Evolutionary conservation across 2,888 invertebrate species (phyloP).

Genomic region (Colletes collaris): DNA sequence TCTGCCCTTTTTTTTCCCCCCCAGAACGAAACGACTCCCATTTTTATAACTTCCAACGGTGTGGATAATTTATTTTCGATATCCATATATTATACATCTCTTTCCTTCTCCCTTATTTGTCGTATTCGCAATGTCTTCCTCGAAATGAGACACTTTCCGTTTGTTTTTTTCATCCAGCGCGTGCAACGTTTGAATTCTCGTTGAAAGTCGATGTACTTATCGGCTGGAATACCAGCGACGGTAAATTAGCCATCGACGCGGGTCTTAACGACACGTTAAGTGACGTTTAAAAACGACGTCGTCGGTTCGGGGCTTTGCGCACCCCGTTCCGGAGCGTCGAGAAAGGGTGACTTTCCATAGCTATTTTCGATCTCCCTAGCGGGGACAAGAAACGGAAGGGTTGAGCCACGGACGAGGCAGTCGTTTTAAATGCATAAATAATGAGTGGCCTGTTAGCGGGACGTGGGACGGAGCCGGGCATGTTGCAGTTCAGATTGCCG

Average conservation of each 20-base stretch:
- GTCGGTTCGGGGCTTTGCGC: conserved; percentile 53
- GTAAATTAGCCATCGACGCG: conserved; percentile 53
- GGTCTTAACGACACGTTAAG: conserved; percentile 76
- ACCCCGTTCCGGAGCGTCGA: conserved; percentile 42
- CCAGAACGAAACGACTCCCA: too few species aligned
- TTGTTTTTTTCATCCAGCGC: too few species aligned
- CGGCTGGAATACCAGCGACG: conserved; percentile 4
- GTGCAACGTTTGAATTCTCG: too few species aligned
- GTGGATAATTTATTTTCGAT: too few species aligned
- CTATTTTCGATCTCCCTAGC: conserved; percentile 67
- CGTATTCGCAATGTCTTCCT: too few species aligned
- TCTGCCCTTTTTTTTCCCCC: too few species aligned
- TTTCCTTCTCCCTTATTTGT: too few species aligned
- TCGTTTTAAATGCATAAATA: conserved; percentile 78
- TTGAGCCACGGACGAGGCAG: conserved; percentile 56
- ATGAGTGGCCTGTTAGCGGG: conserved; percentile 70
- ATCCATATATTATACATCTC: too few species aligned
- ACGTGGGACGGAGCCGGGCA: conserved; percentile 54
- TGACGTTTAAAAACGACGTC: conserved; percentile 69
- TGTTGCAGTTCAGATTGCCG: conserved; percentile 15
- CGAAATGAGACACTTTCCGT: too few species aligned
- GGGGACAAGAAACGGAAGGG: conserved; percentile 67
- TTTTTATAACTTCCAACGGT: too few species aligned
- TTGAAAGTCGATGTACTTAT: neutral
- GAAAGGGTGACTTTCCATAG: conserved; percentile 61